phyloP scores from a whole-genome alignment of 2,113 vertebrate genomes.

The Anthoscopus minutus region DNA sequence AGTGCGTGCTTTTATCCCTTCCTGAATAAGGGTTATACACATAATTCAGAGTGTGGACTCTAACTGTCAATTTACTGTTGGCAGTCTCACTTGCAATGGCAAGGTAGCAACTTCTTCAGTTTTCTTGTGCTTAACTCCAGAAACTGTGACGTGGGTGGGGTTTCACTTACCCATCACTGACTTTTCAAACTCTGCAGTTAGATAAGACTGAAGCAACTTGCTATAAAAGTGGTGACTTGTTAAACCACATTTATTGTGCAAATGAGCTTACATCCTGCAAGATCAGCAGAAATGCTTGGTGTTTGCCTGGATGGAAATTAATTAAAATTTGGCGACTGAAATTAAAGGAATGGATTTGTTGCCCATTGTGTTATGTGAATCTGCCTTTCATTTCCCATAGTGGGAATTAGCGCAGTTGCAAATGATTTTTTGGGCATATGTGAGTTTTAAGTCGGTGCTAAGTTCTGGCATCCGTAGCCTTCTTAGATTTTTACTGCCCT shows the following conservation, averaged over 20 bases:
- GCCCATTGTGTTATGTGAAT: neutral
- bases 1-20: neutral
- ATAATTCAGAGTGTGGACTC: neutral
- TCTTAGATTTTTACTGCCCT: neutral
- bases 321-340: constrained; percentile 55
- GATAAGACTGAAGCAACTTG: constrained; percentile 47
- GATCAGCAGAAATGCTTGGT: neutral
- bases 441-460: neutral
- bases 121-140: neutral
- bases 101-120: neutral
- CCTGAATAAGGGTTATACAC: neutral
- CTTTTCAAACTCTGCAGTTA: constrained; percentile 43
- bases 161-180: constrained; percentile 53
- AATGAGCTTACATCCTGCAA: constrained; percentile 31
- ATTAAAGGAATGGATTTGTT: constrained; percentile 38
- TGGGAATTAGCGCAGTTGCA: neutral
- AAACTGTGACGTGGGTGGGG: constrained; percentile 48
- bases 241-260: constrained; percentile 54
- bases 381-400: constrained; percentile 18
- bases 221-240: constrained; percentile 60
- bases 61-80: neutral
- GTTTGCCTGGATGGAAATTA: constrained; percentile 49
- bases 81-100: neutral
- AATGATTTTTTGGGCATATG: neutral
- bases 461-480: neutral